Evolutionary conservation across 2,888 invertebrate genomes (phyloP), one percentile per base, ranked within the genome.

Genomic region (Congeria kusceri): DNA sequence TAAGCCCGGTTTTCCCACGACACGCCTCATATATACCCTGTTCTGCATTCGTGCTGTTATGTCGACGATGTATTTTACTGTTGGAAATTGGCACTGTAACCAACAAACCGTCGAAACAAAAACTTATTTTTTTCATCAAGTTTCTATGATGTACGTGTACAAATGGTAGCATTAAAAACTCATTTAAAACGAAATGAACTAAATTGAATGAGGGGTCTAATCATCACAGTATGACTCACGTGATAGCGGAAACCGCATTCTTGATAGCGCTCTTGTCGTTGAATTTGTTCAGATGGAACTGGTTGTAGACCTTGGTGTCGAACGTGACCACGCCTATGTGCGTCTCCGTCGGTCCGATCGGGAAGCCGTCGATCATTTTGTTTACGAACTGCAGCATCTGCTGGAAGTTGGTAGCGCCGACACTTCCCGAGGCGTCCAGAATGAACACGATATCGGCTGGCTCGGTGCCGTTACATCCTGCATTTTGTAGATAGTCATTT

Each of bases 231-330:
- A 25, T 59, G 59, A 49, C 28, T 28, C 67, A 80, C 83, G 64
- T 80, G 15, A 75, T 80, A 4, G 15, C 15, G 4, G 66, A 47
- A n/a, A 92, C 78, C 49, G 90, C 89, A 39, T 82, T 85, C 67
- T 88, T 77, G 23, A 92, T 67, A 1, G 77, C 77, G 20, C 59
- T 70, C 64, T 89, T 90, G 81, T 84, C 78, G 15, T 65, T 72
- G 83, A 87, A 89, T n/a, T 85, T 83, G 83, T 91, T 91, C 65
- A 92, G 79, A 80, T 89, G 88, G 84, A 92, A 91, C 80, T 90
- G 86, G 7, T 85, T 76, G 70, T 87, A 87, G 7, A 87, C 84
- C 28, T 88, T 83, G 59, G 84, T 84, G 82, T 87, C 86, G 74
- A 88, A 89, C 1, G 87, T 87, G 65, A 88, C 79, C 44, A 89